Base-by-base conservation (phyloP, 2,113 vertebrate species). In the Himantopus leucocephalus region DNA sequence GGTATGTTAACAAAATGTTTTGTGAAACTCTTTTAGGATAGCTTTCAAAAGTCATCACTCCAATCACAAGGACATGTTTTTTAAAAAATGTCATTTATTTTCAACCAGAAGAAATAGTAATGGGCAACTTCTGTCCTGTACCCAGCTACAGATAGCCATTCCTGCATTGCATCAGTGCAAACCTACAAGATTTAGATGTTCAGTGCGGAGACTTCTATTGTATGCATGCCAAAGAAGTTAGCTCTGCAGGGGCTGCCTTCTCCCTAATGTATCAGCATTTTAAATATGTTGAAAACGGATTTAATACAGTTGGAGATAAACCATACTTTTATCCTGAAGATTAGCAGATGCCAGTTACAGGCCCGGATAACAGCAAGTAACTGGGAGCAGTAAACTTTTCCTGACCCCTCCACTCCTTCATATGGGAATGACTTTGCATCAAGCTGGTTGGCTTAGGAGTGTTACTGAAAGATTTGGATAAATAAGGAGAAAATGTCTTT, bases 1-100 rank as follows among this genome's bases (percentile, higher is more conserved):
- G 98, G 98, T 99, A 98, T 34, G 50, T 73, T 92, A 84, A 70
- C 53, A 52, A 68, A 67, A 56, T 39, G 23, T 55, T 75, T 62
- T 59, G 29, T 71, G 50, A 53, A 73, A 41, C 5, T 48, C 35
- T 48, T 56, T 64, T 72, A 83, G 30, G n/a, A 45, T 39, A 45
- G 19, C 18, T 91, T 93, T 89, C 55, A 67, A 18, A 81, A 78
- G 27, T 37, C 8, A 9, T 59, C 34, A 22, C 13, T 90, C 32
- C 55, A n/a, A 5, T 84, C 41, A 82, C 39, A 88, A 60, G 73
- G 39, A 13, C 4, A 7, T 32, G 5, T 2, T 72, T 81, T 81
- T 56, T 12, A 41, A 59, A 68, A 41, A 59, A 68, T 70, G 26
- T 45, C 2, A 34, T 34, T 79, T 59, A 47, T 80, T 63, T 81